Base-by-base conservation (phyloP, 2,113 vertebrate species). In the Cygnus atratus region DNA sequence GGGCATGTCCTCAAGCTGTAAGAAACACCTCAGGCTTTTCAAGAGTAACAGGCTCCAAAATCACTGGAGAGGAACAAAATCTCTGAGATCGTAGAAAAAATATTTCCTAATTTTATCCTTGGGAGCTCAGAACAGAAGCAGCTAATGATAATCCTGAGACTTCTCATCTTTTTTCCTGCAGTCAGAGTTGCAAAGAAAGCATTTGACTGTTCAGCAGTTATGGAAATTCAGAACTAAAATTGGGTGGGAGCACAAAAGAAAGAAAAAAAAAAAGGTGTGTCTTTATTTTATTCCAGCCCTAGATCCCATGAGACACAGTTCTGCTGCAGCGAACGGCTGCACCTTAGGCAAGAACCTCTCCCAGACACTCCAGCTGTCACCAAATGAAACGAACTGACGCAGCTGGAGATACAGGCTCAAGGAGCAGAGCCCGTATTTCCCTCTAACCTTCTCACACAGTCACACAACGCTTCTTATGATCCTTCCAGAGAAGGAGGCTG, bases 391-490 rank as follows among this genome's bases (percentile, higher is more conserved):
- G 71, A 96, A 91, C 74, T 54, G 52, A 83, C 24, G 0, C 81
- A 92, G 73, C 77, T 83, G 78, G 95, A 94, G 94, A 90, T 87
- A 90, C 95, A 84, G 88, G 93, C 83, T 93, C 39, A 73, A 88
- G 86, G 41, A 93, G 44, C 37, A 84, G 73, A 63, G 24, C 4
- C 3, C 7, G 1, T 50, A 75, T 74, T 90, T 86, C n/a, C 75
- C 48, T 89, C 37, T 55, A 67, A 82, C 59, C 59, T 63, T 72
- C 54, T 37, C 50, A 13, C 39, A 61, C 0, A 89, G 71, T 71
- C 83, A 75, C 37, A 82, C 33, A 68, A 72, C 1, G 18, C 48
- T 70, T 39, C 84, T 84, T 29, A 61, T 1, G 3, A 95, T 62
- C 14, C 46, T 54, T 85, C 68, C 79, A 65, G 73, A 87, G 44